Base-by-base conservation (phyloP, 2,113 vertebrate genomes). In the Vulpes lagopus region DNA sequence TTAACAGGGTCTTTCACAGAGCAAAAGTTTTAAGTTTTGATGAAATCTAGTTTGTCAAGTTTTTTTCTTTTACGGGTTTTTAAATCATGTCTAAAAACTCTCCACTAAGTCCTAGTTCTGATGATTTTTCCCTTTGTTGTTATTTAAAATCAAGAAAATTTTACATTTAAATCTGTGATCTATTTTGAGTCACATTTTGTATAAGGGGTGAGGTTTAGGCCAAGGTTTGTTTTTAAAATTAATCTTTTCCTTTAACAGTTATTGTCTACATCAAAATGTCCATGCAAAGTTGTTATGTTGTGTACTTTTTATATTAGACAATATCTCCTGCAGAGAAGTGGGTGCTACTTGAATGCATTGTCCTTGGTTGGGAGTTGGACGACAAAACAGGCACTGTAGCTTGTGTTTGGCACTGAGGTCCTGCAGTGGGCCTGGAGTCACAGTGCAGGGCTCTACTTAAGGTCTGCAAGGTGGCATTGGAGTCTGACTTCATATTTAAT, bases 211-310 rank as follows among this genome's bases (percentile, higher is more conserved):
- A 90, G n/a, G 2, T 92, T 92, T 74, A 53, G 38, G 62, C 67
- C 55, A 92, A 94, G 43, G 25, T 95, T 96, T 80, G 73, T 57
- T 93, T 84, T 95, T 89, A 57, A 95, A 57, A 67, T 81, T 79
- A 57, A 53, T 93, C 57, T 95, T 96, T 62, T 12, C 20, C 49
- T 89, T 22, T 60, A 67, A 85, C 67, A 69, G 38, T 17, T 4
- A 85, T 30, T 67, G 32, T 35, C 67, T 67, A 3, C 38, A 55
- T 79, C 20, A 79, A 89, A 94, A 81, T 80, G 8, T 82, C 2
- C 10, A 49, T 67, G 11, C 74, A 62, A 55, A 94, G 55, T 76
- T 87, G 15, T 82, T 64, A 19, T 78, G 22, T 89, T 94, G 12
- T 23, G 8, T 7, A 30, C 7, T 51, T 51, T 78, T 78, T 78